Evolutionary conservation across 2,888 invertebrate genomes (phyloP), one percentile per base, ranked within the genome.

Genomic region (Tolmerus cingulatus): DNA sequence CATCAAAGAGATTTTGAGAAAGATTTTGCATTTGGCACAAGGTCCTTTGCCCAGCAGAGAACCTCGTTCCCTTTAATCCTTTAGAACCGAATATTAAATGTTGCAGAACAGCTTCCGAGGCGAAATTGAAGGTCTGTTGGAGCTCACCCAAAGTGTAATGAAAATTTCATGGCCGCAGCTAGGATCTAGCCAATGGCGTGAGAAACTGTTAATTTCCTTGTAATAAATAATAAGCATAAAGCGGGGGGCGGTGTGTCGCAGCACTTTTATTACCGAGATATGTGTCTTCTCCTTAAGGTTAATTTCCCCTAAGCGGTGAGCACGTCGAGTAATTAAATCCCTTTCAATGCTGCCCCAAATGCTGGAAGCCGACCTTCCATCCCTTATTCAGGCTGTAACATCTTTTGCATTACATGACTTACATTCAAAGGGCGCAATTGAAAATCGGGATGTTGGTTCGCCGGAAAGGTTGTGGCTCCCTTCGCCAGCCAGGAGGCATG

Each of bases 361-460:
- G 85, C 43, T 85, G 37, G 27, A 23, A 74, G 43, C 74, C 85
- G 85, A 85, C 85, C 85, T 85, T 85, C 85, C 43, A 46, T 74
- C 74, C 85, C 82, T 40, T 46, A 74, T 74, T 85, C 74, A 85
- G 85, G 27, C 46, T 86, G 86, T 86, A 86, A 76, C 77, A 77
- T 77, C 55, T 40, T 86, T 85, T 85, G 46, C 74, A 85, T 87
- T 87, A 87, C 87, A 87, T 87, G 87, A 87, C 79, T 87, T 81
- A 87, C 87, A 87, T 87, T 87, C 79, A 87, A 87, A 87, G 79
- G 66, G 79, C 74, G 43, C 79, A 87, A 87, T 87, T 86, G 77
- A 86, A 78, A 86, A 79, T 85, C 74, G 85, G 85, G 85, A 43
- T 85, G 85, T 74, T 76, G 74, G 74, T 46, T 85, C 74, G 43